Evolutionary conservation across 2,797 vertebrate species (phyloP).

Genomic region (Leptatherina wallacei): DNA sequence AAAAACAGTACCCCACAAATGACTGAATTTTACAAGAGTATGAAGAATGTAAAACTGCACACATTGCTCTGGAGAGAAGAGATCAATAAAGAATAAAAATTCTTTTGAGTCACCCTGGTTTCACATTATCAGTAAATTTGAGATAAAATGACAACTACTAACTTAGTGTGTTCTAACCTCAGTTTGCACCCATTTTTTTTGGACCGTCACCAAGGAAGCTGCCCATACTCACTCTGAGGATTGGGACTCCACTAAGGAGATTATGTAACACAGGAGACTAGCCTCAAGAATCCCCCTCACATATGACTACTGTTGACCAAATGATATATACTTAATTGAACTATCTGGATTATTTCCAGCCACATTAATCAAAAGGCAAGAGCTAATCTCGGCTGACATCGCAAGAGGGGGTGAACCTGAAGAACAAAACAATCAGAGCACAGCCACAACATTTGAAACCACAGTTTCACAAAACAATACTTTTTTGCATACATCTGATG

Average conservation of each 20-base stretch:
- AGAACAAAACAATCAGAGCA: slow-evolving; percentile 40
- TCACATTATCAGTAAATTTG: background rate
- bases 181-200: slow-evolving; percentile 18
- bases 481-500: background rate
- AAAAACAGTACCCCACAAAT: background rate
- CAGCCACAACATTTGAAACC: slow-evolving; percentile 17
- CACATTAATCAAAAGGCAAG: slow-evolving; percentile 68
- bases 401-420: slow-evolving; percentile 12
- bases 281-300: slow-evolving; percentile 52
- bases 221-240: slow-evolving; percentile 27
- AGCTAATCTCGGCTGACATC: slow-evolving; percentile 56
- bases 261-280: slow-evolving; percentile 68
- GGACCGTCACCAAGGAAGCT: slow-evolving; percentile 24
- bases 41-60: background rate
- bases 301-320: slow-evolving; percentile 52
- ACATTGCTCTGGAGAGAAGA: background rate
- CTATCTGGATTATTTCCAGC: slow-evolving; percentile 60
- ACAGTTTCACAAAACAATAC: slow-evolving; percentile 40
- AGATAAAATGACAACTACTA: background rate
- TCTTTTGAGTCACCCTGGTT: background rate
- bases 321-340: slow-evolving; percentile 66
- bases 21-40: background rate
- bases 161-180: slow-evolving; percentile 5
- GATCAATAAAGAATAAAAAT: background rate
- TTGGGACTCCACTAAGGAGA: slow-evolving; percentile 64